These are phyloP conservation scores for Microctonus hyperodae DNA, from an alignment of 2,888 invertebrate species.

Conservation along the genomic window DNA sequence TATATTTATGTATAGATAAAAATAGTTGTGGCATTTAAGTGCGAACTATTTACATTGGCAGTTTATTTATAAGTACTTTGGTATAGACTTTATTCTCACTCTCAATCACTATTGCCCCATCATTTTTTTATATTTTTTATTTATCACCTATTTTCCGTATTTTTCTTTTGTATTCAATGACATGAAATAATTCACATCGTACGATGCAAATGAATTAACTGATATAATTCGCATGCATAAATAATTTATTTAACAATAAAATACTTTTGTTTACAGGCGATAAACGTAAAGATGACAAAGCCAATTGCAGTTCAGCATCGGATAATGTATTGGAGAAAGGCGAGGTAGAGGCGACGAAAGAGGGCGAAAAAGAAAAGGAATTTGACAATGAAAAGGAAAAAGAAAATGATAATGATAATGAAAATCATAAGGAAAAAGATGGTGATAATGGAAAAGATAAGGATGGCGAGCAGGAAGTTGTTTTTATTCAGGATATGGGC, in stretches of 20 bases:
- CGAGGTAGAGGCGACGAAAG: conserved; percentile 63
- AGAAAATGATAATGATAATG: conserved; percentile 34
- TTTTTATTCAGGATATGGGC: conserved; percentile 89
- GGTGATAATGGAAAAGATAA: conserved; percentile 55
- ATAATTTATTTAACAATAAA: background rate
- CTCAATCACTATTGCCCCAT: conserved; percentile 20
- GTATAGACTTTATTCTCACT: conserved; percentile 43
- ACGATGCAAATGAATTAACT: background rate
- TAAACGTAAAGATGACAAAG: conserved; percentile 48
- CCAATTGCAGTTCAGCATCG: conserved; percentile 45
- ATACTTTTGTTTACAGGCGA: conserved; percentile 40
- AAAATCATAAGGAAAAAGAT: conserved; percentile 45
- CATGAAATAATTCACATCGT: background rate
- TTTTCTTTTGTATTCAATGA: too few species aligned
- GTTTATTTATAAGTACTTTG: conserved; percentile 60
- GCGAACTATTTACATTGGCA: conserved; percentile 59
- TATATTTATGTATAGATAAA: conserved; percentile 48
- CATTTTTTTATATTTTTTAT: background rate
- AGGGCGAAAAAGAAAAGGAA: conserved; percentile 58
- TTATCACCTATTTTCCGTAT: background rate
- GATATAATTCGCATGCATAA: background rate
- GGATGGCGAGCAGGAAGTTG: conserved; percentile 77
- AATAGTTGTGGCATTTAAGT: conserved; percentile 60
- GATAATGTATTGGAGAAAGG: conserved; percentile 62
- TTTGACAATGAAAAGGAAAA: conserved; percentile 49